These are phyloP conservation scores for Acleris sparsana DNA, from an alignment of 2,888 invertebrate species.

Conservation along the genomic window DNA sequence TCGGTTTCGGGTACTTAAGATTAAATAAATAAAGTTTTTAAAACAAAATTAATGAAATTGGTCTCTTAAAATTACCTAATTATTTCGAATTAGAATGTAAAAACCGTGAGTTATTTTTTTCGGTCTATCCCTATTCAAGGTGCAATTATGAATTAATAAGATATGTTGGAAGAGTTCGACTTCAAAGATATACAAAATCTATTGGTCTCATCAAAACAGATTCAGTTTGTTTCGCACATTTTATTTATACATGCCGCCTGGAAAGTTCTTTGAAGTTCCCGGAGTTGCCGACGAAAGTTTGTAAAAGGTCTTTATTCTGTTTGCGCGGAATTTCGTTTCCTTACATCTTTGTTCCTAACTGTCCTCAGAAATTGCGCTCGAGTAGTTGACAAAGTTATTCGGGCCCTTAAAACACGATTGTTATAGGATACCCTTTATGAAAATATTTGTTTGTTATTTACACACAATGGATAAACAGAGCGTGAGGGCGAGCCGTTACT, in stretches of 20 bases:
- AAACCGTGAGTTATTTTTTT: too few species aligned
- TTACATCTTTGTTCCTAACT: conserved; percentile 58
- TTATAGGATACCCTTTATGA: conserved; percentile 46
- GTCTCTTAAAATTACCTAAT: too few species aligned
- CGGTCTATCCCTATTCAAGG: too few species aligned
- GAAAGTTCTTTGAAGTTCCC: conserved; percentile 41
- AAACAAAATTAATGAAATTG: too few species aligned
- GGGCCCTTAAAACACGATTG: conserved; percentile 55
- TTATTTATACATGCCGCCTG: conserved; percentile 37
- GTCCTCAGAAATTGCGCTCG: conserved; percentile 52
- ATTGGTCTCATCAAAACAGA: conserved; percentile 31
- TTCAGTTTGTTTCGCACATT: conserved; percentile 39
- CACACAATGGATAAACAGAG: conserved; percentile 3
- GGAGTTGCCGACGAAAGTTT: conserved; percentile 56
- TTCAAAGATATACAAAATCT: conserved; percentile 23
- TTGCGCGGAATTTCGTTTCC: conserved; percentile 59
- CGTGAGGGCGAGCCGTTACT: not conserved
- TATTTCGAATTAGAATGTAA: too few species aligned
- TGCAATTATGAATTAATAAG: too few species aligned
- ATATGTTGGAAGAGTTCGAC: conserved; percentile 2
- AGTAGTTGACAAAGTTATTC: conserved; percentile 54
- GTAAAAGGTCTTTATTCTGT: conserved; percentile 62
- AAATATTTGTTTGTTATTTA: conserved; percentile 36
- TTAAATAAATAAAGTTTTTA: too few species aligned
- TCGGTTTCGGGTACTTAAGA: too few species aligned